Percentiles rank a stretch among this genome's conserved stretches.
Evolutionary conservation across 2,797 vertebrate genomes (phyloP).

Genomic region (Hozukius guyotensis): DNA sequence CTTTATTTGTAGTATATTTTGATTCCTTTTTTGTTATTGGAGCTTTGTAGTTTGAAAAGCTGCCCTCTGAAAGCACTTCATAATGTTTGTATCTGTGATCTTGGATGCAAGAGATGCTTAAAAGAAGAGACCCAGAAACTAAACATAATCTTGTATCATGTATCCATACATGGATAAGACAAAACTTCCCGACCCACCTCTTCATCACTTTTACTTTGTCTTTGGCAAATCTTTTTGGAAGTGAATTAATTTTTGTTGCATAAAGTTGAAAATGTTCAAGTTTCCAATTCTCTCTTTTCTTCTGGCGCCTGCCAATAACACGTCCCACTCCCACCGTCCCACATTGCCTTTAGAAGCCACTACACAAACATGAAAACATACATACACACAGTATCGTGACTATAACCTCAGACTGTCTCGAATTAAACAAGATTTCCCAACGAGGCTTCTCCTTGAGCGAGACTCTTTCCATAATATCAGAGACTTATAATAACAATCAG

Average conservation of each 20-base stretch:
- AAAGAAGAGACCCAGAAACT: background rate
- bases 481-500: no score
- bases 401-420: no score
- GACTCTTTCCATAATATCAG: no score
- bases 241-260: background rate
- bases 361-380: no score
- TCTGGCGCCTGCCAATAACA: rapidly evolving
- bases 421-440: no score
- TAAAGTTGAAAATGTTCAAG: background rate
- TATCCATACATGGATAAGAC: background rate
- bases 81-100: background rate
- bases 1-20: background rate
- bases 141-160: background rate
- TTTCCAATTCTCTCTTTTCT: background rate
- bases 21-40: background rate
- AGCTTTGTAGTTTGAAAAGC: background rate
- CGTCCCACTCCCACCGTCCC: background rate
- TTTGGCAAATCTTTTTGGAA: background rate
- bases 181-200: background rate
- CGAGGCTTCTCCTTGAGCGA: no score
- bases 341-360: background rate
- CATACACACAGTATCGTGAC: no score
- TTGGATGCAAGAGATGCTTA: background rate
- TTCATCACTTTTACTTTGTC: background rate
- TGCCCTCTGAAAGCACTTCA: background rate